Evolutionary conservation across 2,888 invertebrate genomes (phyloP), one percentile per base, ranked within the genome.

Genomic region (Idaea dimidiata): DNA sequence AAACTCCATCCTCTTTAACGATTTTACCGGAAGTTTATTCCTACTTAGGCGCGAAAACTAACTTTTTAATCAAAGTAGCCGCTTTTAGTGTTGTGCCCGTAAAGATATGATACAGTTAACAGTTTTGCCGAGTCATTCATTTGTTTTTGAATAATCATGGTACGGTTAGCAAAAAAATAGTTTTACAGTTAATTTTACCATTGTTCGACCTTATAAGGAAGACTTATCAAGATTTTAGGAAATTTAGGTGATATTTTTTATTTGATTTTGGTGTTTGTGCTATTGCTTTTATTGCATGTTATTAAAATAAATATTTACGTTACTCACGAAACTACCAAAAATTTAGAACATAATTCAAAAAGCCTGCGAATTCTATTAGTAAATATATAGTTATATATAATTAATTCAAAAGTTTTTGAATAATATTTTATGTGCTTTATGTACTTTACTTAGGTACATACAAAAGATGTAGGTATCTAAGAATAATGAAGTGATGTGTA

Each of bases 101-200:
- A 43, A 43, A 43, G 64, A 66, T 68, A 68, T 65, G 63, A 60
- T 63, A 61, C 14, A 54, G 14, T 59, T 54, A 31, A 17, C 60
- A 59, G 55, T 59, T 64, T 61, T 61, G 18, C 31, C 62, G 17
- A 57, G 59, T 56, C 56, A 56, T 56, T 18, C 6, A 14, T 43
- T 43, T 56, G 18, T 18, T 18, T 56, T 56, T 17, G 18, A 56
- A 56, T 56, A 14, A 17, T 17, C 56, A 17, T 56, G 17, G 56
- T 56, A 64, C 10, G 10, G 66, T 56, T 59, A 17, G 62, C 61
- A 64, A 33, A 16, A 16, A 59, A 61, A 43, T 54, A n/a, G 24
- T 54, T 24, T 53, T 43, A 55, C 32, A 54, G 54, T 66, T 55
- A 24, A 43, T 33, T 60, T 62, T 59, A 59, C 62, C 59, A 32